Evolutionary conservation across 2,797 vertebrate genomes (phyloP).

Genomic region (Pseudotriccus pelzelni): DNA sequence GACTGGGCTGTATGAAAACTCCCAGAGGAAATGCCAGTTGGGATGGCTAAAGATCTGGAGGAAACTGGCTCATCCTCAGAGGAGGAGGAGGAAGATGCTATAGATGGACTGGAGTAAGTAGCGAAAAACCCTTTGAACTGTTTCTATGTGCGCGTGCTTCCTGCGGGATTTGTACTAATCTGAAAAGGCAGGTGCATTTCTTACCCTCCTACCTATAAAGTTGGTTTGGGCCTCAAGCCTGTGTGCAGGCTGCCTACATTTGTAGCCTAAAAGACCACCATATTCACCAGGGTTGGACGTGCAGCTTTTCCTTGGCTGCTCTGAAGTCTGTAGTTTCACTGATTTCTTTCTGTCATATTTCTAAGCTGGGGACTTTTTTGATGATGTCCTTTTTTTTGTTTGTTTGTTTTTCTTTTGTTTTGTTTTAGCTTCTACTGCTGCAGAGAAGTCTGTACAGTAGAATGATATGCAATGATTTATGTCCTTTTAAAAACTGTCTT

Average conservation of each 20-base stretch:
- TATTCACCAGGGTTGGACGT: not conserved
- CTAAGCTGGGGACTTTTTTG: not conserved
- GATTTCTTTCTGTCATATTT: not conserved
- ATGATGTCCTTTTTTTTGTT: not conserved
- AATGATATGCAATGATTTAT: not conserved
- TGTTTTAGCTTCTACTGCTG: not conserved
- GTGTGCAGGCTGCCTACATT: not conserved
- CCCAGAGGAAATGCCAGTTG: slow-evolving; percentile 83
- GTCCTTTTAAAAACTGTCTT: not conserved
- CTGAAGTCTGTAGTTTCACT: not conserved
- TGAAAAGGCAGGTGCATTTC: not conserved
- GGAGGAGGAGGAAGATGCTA: slow-evolving; percentile 67
- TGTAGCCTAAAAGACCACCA: not conserved
- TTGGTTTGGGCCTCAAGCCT: not conserved
- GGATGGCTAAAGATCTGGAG: slow-evolving; percentile 83
- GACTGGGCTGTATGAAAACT: slow-evolving; percentile 68
- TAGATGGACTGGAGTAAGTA: slow-evolving; percentile 74
- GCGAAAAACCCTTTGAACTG: not conserved
- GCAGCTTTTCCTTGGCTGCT: not conserved
- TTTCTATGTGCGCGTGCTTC: not conserved
- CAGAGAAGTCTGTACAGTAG: not conserved
- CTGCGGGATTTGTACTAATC: not conserved
- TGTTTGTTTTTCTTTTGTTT: not conserved
- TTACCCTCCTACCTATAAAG: not conserved
- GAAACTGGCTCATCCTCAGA: slow-evolving; percentile 82